A percentile compares a stretch with the other conserved stretches of the same genome.
Conservation (phyloP, 2,113 vertebrate species). For the Fukomys damarensis region DNA sequence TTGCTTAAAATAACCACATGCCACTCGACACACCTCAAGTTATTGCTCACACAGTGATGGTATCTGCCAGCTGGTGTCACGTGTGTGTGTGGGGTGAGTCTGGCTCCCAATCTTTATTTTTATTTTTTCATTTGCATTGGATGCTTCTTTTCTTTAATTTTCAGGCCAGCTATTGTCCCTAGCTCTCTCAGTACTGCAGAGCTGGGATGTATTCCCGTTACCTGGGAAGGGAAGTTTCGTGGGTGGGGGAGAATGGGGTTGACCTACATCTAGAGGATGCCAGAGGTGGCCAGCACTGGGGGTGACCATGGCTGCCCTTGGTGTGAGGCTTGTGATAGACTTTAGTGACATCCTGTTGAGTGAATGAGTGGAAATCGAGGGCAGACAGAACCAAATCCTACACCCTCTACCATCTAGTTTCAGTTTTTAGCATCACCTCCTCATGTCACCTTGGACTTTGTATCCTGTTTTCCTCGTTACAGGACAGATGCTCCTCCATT, state of each 20-base stretch:
- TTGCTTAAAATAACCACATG: constrained; percentile 70
- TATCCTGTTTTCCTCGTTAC: not conserved
- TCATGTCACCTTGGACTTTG: not conserved
- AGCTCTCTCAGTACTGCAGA: not conserved
- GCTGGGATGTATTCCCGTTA: too few species aligned
- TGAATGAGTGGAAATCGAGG: not conserved
- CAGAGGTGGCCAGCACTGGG: not conserved
- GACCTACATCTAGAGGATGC: rapidly evolving
- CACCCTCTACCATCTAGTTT: not conserved
- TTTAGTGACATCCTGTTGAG: not conserved
- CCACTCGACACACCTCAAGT: not conserved
- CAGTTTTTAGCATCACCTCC: not conserved
- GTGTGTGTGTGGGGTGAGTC: not conserved
- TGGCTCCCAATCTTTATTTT: not conserved
- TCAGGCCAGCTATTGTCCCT: not conserved
- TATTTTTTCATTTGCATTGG: not conserved
- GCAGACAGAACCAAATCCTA: not conserved
- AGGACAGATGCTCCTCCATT: not conserved
- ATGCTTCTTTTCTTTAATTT: not conserved
- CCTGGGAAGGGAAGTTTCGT: not conserved
- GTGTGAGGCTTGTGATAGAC: rapidly evolving
- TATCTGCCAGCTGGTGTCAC: not conserved
- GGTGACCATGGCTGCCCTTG: not conserved
- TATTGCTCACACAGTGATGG: not conserved
- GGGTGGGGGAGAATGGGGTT: not conserved